These are phyloP conservation scores for Palloptera scutellata DNA, from an alignment of 2,888 invertebrate genomes.

Conservation along the genomic window DNA sequence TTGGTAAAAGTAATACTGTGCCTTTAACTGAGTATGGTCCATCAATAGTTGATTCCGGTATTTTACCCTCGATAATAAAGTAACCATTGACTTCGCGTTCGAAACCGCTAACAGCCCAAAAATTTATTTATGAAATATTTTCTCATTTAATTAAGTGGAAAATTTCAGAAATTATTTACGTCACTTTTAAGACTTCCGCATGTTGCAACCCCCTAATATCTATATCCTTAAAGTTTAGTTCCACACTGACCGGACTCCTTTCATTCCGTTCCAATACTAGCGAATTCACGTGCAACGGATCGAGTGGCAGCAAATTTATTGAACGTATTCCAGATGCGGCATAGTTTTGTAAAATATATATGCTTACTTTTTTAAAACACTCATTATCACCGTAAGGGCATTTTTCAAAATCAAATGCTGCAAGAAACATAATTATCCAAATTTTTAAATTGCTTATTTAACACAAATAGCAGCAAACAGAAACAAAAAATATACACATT, in stretches of 20 bases:
- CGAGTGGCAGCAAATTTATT: slow-evolving; percentile 51
- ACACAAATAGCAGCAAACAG: not conserved
- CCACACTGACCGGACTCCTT: slow-evolving; percentile 57
- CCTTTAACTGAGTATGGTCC: slow-evolving; percentile 57
- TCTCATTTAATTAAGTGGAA: not conserved
- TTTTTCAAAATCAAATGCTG: slow-evolving; percentile 44
- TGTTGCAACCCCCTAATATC: slow-evolving; percentile 50
- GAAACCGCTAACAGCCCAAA: slow-evolving; percentile 46
- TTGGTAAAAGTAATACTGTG: slow-evolving; percentile 53
- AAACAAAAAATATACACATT: not conserved
- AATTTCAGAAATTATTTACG: slow-evolving; percentile 18
- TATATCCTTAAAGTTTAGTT: slow-evolving; percentile 53
- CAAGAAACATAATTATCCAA: not conserved
- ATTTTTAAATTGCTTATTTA: not conserved
- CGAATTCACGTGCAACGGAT: slow-evolving; percentile 56
- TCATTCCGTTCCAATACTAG: slow-evolving; percentile 51
- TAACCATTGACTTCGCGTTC: slow-evolving; percentile 39
- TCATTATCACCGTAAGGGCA: slow-evolving; percentile 43
- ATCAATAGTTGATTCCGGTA: slow-evolving; percentile 47
- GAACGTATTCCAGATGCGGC: slow-evolving; percentile 48
- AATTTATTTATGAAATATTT: slow-evolving; percentile 7
- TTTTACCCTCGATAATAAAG: slow-evolving; percentile 42
- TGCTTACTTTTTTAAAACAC: slow-evolving; percentile 42
- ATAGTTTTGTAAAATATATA: slow-evolving; percentile 42
- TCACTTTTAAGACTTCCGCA: slow-evolving; percentile 37